These are phyloP conservation scores for Brachionichthys hirsutus DNA, from an alignment of 2,113 vertebrate species.

Conservation along the genomic window DNA sequence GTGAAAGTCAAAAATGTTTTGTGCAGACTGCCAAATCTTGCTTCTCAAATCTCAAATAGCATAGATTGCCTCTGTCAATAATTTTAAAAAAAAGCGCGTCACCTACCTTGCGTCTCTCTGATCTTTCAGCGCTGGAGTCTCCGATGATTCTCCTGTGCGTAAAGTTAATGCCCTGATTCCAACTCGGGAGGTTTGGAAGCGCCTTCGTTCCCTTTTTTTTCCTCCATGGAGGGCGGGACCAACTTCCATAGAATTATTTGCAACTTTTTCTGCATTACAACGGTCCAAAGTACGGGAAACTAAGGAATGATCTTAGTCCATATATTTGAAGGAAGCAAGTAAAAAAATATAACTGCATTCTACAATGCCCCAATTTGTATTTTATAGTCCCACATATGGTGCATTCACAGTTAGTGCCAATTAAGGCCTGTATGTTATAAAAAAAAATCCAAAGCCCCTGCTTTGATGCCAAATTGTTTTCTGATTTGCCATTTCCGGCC, in stretches of 20 bases:
- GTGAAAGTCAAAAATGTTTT: too few species aligned
- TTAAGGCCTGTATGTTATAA: too few species aligned
- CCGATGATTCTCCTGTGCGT: conserved; percentile 49
- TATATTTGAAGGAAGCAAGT: too few species aligned
- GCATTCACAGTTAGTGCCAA: too few species aligned
- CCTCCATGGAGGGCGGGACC: conserved; percentile 53
- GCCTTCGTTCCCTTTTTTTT: conserved; percentile 17
- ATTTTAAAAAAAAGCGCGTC: not conserved
- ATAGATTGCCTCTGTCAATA: too few species aligned
- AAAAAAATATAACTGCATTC: too few species aligned
- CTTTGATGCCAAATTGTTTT: too few species aligned
- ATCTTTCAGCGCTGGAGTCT: conserved; percentile 22
- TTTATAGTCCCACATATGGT: too few species aligned
- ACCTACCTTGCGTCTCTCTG: conserved; percentile 54
- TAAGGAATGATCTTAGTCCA: not conserved
- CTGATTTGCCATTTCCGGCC: not conserved
- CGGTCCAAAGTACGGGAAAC: conserved; percentile 17
- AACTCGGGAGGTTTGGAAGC: conserved; percentile 41
- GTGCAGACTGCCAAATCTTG: too few species aligned
- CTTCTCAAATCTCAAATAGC: too few species aligned
- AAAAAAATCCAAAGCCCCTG: too few species aligned
- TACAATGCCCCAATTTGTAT: too few species aligned
- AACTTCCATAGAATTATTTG: conserved; percentile 35
- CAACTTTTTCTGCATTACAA: conserved; percentile 6
- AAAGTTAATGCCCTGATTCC: conserved; percentile 53